Evolutionary conservation across 2,797 vertebrate genomes (phyloP), one percentile per base, ranked within the genome.

Genomic region (Cichlasoma orientale): DNA sequence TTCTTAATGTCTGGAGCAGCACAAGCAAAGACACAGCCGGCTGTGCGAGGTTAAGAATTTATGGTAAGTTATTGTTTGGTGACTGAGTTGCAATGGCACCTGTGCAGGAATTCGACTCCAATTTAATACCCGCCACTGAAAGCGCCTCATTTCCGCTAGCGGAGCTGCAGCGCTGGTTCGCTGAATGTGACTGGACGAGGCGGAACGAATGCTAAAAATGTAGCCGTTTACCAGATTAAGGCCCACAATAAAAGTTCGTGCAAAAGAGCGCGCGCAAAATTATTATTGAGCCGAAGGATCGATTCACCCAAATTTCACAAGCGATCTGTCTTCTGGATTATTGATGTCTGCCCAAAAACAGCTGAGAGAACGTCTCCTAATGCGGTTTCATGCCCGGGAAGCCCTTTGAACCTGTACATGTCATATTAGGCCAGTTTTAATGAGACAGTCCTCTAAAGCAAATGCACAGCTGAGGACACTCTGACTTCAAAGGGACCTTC

Each of bases 71-170:
- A 75, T 82, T 82, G 72, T 79, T 74, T 23, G 21, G 41, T 72
- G 87, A 75, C 71, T n/a, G n/a, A 69, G 61, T 74, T 78, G 23
- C 41, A 52, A 75, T 52, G 82, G 72, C 84, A 90, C 82, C 82
- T 88, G 74, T 75, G 76, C 53, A 29, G 50, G 72, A 68, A 72
- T 23, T 29, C 56, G 54, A 55, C 71, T n/a, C 41, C 27, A 11
- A 27, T 74, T 82, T 59, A 71, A 74, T 19, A 23, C 73, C 70
- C 55, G 2, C 63, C 59, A 44, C 18, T 73, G 44, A 36, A 66
- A 36, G 52, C 16, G 56, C 11, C 75, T 53, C 18, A 57, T 81
- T 19, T 54, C 14, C 11, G 57, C 80, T 52, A 21, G 16, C 4
- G 2, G 27, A 72, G 66, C 70, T 16, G 0, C 44, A 31, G 29